Percentiles rank a stretch among this genome's conserved stretches.
These are phyloP conservation scores for Sinelater perroti DNA, from an alignment of 2,888 invertebrate genomes.

Conservation along the genomic window DNA sequence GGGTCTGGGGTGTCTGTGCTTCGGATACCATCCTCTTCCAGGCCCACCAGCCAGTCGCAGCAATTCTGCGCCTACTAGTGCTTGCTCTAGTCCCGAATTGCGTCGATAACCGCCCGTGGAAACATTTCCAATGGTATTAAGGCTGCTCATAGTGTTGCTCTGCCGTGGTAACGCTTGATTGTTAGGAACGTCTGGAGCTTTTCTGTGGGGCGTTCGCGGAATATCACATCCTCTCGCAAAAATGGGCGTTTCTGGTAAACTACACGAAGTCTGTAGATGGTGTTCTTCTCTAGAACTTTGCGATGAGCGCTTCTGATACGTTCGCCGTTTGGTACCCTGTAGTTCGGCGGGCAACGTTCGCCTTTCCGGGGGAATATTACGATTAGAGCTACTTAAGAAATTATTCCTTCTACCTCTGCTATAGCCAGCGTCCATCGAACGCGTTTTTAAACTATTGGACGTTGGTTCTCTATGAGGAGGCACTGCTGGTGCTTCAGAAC, in stretches of 20 bases:
- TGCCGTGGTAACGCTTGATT: slow-evolving; percentile 69
- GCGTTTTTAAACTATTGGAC: slow-evolving; percentile 78
- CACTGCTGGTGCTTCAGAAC: slow-evolving; percentile 71
- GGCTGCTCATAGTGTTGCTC: slow-evolving; percentile 69
- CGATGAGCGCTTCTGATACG: slow-evolving; percentile 60
- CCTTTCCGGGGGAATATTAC: slow-evolving; percentile 71
- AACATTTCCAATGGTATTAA: slow-evolving; percentile 64
- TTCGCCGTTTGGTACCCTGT: slow-evolving; percentile 60
- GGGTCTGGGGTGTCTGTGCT: slow-evolving; percentile 73
- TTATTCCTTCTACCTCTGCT: slow-evolving; percentile 58
- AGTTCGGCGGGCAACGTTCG: slow-evolving; percentile 78
- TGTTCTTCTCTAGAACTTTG: slow-evolving; percentile 69
- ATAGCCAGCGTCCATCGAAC: slow-evolving; percentile 86
- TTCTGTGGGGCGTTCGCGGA: slow-evolving; percentile 80
- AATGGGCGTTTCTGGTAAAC: slow-evolving; percentile 88
- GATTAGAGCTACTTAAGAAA: slow-evolving; percentile 63
- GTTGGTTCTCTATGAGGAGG: slow-evolving; percentile 75
- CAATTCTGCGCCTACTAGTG: slow-evolving; percentile 80
- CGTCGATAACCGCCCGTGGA: slow-evolving; percentile 51
- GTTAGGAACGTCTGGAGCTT: slow-evolving; percentile 67
- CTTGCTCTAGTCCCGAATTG: slow-evolving; percentile 59
- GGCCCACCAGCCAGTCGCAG: slow-evolving; percentile 82
- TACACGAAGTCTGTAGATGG: slow-evolving; percentile 82
- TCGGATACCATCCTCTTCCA: slow-evolving; percentile 86
- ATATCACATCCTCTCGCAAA: slow-evolving; percentile 87